Conservation (phyloP, 2,888 invertebrate species). For the Plagodis dolabraria region DNA sequence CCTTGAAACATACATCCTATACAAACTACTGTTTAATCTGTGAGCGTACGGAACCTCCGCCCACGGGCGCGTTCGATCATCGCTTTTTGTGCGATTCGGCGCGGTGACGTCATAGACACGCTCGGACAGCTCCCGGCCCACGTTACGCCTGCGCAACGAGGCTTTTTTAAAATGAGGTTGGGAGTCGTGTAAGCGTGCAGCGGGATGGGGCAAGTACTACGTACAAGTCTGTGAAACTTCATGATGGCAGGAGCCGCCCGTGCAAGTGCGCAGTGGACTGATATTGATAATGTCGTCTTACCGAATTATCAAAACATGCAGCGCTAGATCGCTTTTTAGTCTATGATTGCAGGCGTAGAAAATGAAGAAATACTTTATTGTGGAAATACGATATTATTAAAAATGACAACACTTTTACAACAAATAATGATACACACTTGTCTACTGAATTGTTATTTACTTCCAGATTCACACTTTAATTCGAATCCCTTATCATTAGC, state of each 20-base stretch:
- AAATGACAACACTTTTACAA: too few relatives aligned
- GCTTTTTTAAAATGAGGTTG: constrained; percentile 24
- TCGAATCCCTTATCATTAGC: too few relatives aligned
- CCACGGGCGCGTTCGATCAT: constrained; percentile 18
- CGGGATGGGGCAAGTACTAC: constrained; percentile 3
- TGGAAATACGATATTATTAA: too few relatives aligned
- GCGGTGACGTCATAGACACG: constrained; percentile 51
- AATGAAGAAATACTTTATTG: too few relatives aligned
- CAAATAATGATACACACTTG: too few relatives aligned
- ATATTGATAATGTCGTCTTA: too few relatives aligned
- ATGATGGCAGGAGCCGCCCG: neutral
- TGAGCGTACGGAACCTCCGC: constrained; percentile 8
- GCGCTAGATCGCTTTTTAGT: too few relatives aligned
- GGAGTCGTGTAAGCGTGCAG: constrained; percentile 20
- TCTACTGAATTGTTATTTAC: too few relatives aligned
- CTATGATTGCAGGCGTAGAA: too few relatives aligned
- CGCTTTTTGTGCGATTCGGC: constrained; percentile 27
- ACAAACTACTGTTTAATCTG: neutral
- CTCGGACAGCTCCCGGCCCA: constrained; percentile 51
- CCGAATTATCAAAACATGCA: too few relatives aligned
- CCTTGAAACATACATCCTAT: constrained; percentile 1
- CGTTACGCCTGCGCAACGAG: constrained; percentile 51
- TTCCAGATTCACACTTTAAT: too few relatives aligned
- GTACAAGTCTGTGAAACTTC: neutral
- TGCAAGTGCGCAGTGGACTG: too few relatives aligned